A percentile compares a stretch with the other conserved stretches of the same genome.
phyloP scores from a whole-genome alignment of 2,888 invertebrate species.

The Cerastis rubricosa region DNA sequence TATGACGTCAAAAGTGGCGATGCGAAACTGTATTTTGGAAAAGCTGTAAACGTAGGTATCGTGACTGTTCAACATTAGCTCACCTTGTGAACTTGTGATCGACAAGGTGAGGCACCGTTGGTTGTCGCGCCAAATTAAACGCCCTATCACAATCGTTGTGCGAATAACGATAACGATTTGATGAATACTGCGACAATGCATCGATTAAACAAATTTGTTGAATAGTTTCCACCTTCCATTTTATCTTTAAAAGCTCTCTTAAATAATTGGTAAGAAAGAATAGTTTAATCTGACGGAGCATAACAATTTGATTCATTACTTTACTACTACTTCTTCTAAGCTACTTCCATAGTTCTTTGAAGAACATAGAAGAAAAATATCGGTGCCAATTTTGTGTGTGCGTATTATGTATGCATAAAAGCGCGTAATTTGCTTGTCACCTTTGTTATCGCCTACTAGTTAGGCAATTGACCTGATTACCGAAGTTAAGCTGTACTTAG shows the following conservation, averaged over 20 bases:
- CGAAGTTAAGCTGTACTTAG: not conserved
- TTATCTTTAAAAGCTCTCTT: not conserved
- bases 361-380: not conserved
- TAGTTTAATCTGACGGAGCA: not conserved
- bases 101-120: slow-evolving; percentile 53
- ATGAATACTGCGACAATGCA: slow-evolving; percentile 47
- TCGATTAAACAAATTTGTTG: slow-evolving; percentile 49
- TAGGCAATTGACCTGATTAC: slow-evolving; percentile 6
- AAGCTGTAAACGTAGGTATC: slow-evolving; percentile 55
- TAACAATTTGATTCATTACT: not conserved
- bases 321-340: not conserved
- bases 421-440: slow-evolving; percentile 1
- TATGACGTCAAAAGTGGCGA: slow-evolving; percentile 46
- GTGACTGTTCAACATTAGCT: slow-evolving; percentile 70
- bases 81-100: slow-evolving; percentile 48
- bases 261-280: not conserved
- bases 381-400: not conserved
- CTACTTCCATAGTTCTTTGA: not conserved
- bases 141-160: slow-evolving; percentile 56
- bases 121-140: slow-evolving; percentile 62
- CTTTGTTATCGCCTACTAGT: slow-evolving; percentile 4
- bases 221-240: not conserved
- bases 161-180: slow-evolving; percentile 53
- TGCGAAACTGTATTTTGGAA: slow-evolving; percentile 37
- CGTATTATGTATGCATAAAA: not conserved